Percentiles rank a stretch among this genome's conserved stretches.
phyloP scores from a whole-genome alignment of 2,113 vertebrate genomes.

The Ranitomeya imitator region DNA sequence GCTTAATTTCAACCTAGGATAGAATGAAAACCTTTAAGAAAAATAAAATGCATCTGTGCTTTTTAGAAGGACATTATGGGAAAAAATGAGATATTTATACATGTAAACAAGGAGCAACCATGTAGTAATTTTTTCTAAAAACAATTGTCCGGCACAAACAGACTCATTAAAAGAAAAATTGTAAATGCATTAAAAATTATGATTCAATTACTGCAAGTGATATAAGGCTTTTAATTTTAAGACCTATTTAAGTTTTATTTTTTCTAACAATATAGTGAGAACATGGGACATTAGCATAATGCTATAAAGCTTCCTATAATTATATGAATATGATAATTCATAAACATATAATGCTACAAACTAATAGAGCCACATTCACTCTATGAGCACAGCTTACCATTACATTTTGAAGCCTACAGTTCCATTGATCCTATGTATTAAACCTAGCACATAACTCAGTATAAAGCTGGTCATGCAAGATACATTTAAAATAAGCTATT shows the following conservation, averaged over 20 bases:
- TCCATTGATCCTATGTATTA: not conserved
- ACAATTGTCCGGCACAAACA: not conserved
- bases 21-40: not conserved
- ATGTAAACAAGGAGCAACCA: not conserved
- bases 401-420: not conserved
- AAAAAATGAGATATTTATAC: not conserved
- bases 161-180: conserved; percentile 3
- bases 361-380: not conserved
- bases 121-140: not conserved
- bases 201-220: conserved; percentile 18
- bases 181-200: conserved; percentile 19
- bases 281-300: conserved; percentile 2
- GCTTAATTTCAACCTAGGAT: not conserved
- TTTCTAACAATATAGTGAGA: not conserved
- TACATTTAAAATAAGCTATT: no score
- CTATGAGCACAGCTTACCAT: not conserved
- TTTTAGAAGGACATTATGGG: not conserved
- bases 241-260: conserved; percentile 15
- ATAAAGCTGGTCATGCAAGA: no score
- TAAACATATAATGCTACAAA: not conserved
- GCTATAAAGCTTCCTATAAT: not conserved
- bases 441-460: no score
- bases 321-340: conserved; percentile 13
- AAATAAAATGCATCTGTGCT: not conserved
- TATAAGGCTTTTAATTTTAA: conserved; percentile 22